Evolutionary conservation across 2,113 vertebrate genomes (phyloP), one percentile per base, ranked within the genome.

Genomic region (Catagonus wagneri): DNA sequence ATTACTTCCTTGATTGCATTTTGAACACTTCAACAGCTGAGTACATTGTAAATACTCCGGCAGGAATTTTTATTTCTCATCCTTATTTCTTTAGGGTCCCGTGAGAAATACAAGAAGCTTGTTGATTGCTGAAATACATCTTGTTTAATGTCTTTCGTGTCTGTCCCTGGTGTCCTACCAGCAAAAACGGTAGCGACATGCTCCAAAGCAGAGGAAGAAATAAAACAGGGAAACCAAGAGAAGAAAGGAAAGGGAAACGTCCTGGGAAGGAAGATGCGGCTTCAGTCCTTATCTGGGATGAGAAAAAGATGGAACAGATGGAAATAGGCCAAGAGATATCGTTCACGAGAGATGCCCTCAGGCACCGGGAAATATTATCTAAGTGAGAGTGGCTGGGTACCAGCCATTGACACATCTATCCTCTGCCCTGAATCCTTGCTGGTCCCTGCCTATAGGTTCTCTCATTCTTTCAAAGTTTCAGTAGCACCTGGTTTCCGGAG

Each of bases 1-100:
- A 97, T 98, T 97, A 92, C 92, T 94, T 95, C 90, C 71, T 79
- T 97, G 97, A 97, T 96, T 98, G 92, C 96, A 89, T 86, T 97
- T 94, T 76, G 25, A 96, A 97, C 97, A 93, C 97, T 98, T 97
- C 90, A 96, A 69, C 66, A 95, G 80, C 80, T 97, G 94, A 98
- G 95, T 3, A 10, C 60, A 79, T 20, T 93, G 98, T 95, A 98
- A 94, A 92, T 32, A 66, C 94, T 97, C 97, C 79, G 29, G 92
- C 88, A 97, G 86, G 95, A 97, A 97, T 97, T 90, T 97, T 83
- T 95, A 50, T 94, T 97, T 98, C 94, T 94, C 84, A 86, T 96
- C 74, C 58, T 96, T 88, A 79, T 96, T 94, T 96, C 96, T 78
- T 81, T 96, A 95, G 69, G 72, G 61, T 74, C 69, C 93, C 83